phyloP scores from a whole-genome alignment of 2,797 vertebrate species.

The Gadopsis bispinosus region DNA sequence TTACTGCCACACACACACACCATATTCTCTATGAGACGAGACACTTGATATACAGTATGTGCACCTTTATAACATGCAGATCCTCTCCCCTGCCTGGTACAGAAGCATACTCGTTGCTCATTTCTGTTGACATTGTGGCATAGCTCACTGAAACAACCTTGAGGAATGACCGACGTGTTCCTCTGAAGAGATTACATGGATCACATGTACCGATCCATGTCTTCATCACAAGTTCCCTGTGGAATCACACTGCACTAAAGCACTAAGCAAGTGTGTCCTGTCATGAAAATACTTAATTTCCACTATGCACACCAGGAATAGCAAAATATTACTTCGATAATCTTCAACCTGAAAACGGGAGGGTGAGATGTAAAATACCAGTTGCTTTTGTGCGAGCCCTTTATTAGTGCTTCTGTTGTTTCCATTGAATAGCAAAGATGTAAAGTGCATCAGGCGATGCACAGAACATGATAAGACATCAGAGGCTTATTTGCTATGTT shows the following conservation, averaged over 20 bases:
- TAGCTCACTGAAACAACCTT: conserved; percentile 61
- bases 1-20: conserved; percentile 11
- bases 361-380: conserved; percentile 24
- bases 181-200: conserved; percentile 54
- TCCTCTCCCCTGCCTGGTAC: conserved; percentile 1
- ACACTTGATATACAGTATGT: conserved; percentile 24
- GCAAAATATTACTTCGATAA: conserved; percentile 23
- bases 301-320: conserved; percentile 2
- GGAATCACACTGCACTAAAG: conserved; percentile 39
- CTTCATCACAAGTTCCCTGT: conserved; percentile 52
- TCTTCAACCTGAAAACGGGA: conserved; percentile 21
- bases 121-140: conserved; percentile 37
- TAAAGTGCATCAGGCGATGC: conserved; percentile 58
- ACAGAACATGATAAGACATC: conserved; percentile 68
- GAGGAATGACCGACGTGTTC: conserved; percentile 57
- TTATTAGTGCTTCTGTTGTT: conserved; percentile 43
- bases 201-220: conserved; percentile 46
- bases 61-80: conserved; percentile 6
- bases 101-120: conserved; percentile 7
- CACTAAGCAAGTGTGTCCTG: conserved; percentile 41
- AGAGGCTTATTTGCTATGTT: conserved; percentile 74
- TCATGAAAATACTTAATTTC: conserved; percentile 36
- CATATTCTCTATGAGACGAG: conserved; percentile 3
- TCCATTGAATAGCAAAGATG: conserved; percentile 47
- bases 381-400: conserved; percentile 37